Evolutionary conservation across 2,797 vertebrate genomes (phyloP).

Genomic region (Molothrus ater): DNA sequence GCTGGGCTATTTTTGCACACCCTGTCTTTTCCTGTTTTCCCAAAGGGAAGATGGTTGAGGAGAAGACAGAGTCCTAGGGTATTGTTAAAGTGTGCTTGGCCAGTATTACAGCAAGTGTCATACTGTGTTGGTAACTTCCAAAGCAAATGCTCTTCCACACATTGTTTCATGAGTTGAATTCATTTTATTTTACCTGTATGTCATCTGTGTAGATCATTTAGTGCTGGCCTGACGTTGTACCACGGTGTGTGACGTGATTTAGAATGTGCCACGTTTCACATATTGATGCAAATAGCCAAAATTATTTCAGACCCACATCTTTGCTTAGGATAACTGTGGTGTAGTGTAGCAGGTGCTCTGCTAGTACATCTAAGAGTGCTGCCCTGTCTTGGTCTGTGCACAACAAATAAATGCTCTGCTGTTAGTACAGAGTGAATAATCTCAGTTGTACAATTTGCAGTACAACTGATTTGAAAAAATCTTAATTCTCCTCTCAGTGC

Average conservation of each 20-base stretch:
- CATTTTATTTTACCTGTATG: background rate
- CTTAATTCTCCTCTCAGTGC: fast-evolving
- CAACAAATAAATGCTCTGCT: background rate
- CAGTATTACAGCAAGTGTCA: background rate
- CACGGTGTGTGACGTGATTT: background rate
- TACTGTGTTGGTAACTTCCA: background rate
- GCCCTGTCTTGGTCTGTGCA: background rate
- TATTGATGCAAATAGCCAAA: background rate
- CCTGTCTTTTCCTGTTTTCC: background rate
- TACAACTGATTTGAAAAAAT: background rate
- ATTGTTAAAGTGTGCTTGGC: background rate
- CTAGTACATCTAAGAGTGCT: background rate
- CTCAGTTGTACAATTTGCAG: background rate
- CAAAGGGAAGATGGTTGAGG: background rate
- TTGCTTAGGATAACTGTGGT: background rate
- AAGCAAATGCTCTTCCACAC: background rate
- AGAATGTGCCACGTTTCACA: fast-evolving
- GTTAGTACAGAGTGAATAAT: background rate
- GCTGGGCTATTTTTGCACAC: background rate
- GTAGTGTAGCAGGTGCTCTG: background rate
- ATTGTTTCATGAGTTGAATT: background rate
- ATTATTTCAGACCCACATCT: background rate
- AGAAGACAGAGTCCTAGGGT: background rate
- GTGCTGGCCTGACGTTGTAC: background rate
- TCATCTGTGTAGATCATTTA: background rate